Conservation (phyloP, 2,888 invertebrate genomes). For the Branchellion lobata region DNA sequence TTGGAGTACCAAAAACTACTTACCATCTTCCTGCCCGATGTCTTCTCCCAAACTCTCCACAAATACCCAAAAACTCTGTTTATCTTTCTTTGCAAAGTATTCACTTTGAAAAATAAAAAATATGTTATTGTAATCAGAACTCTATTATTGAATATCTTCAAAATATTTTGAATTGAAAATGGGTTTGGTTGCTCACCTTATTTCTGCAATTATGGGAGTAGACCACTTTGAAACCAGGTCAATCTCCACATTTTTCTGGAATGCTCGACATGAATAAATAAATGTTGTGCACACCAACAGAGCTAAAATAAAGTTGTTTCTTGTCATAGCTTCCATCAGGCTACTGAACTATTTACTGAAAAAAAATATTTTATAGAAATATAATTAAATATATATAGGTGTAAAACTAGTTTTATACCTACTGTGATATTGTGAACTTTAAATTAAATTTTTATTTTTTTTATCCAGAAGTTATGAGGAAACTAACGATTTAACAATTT, state of each 20-base stretch:
- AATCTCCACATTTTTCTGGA: conserved; percentile 2
- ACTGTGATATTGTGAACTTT: too few species aligned
- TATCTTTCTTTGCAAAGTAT: conserved; percentile 63
- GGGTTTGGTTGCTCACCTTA: background rate
- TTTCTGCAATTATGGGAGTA: background rate
- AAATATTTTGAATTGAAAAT: too few species aligned
- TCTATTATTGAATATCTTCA: background rate
- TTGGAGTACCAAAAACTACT: background rate
- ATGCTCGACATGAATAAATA: background rate
- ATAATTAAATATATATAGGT: too few species aligned
- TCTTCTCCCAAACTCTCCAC: conserved; percentile 56
- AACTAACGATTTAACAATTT: too few species aligned
- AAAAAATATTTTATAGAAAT: too few species aligned
- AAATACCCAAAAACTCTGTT: conserved; percentile 64
- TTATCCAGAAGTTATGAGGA: too few species aligned
- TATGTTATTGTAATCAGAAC: conserved; percentile 44
- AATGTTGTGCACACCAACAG: background rate
- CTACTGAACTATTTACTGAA: too few species aligned
- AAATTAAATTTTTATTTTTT: too few species aligned
- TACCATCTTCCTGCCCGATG: conserved; percentile 29
- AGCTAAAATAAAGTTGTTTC: background rate
- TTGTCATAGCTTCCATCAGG: too few species aligned
- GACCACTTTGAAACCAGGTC: background rate
- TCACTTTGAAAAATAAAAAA: conserved; percentile 61
- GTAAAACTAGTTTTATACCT: too few species aligned